phyloP scores from a whole-genome alignment of 2,113 vertebrate genomes.

The Scophthalmus maximus region DNA sequence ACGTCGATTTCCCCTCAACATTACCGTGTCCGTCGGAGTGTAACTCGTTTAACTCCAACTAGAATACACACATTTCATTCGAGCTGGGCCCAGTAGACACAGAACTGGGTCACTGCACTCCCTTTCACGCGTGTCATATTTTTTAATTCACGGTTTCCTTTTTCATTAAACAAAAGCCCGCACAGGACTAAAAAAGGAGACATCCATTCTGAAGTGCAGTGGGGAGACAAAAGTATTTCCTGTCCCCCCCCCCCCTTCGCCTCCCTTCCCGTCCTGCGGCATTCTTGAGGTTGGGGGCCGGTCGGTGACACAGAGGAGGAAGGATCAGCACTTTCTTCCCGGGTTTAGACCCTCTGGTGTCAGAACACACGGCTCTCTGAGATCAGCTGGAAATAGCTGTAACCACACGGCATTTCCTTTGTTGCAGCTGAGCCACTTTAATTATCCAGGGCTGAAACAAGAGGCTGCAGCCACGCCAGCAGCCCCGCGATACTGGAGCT shows the following conservation, averaged over 20 bases:
- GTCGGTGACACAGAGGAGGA: slow-evolving; percentile 62
- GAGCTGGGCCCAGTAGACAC: slow-evolving; percentile 43
- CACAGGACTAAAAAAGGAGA: slow-evolving; percentile 38
- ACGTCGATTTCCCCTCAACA: slow-evolving; percentile 46
- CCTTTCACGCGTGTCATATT: slow-evolving; percentile 31
- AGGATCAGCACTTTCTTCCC: slow-evolving; percentile 73
- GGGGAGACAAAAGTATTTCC: slow-evolving; percentile 77
- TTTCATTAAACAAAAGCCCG: slow-evolving; percentile 55
- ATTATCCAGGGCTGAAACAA: slow-evolving; percentile 19
- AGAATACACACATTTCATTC: slow-evolving; percentile 24
- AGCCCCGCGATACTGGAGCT: slow-evolving; percentile 5
- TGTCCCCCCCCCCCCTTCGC: slow-evolving; percentile 65
- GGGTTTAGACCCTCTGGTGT: slow-evolving; percentile 58
- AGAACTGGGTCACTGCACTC: slow-evolving; percentile 33
- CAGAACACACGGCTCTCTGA: slow-evolving; percentile 44
- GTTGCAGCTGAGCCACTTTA: slow-evolving; percentile 44
- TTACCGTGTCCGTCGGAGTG: slow-evolving; percentile 48
- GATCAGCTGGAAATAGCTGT: slow-evolving; percentile 34
- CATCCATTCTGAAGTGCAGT: slow-evolving; percentile 53
- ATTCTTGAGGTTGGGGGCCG: slow-evolving; percentile 68
- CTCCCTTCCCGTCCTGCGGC: slow-evolving; percentile 67
- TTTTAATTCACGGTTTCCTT: slow-evolving; percentile 32
- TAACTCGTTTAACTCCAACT: slow-evolving; percentile 30
- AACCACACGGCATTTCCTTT: slow-evolving; percentile 63
- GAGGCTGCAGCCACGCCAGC: background rate